phyloP scores from a whole-genome alignment of 2,888 invertebrate species.

The Phyllotreta striolata region DNA sequence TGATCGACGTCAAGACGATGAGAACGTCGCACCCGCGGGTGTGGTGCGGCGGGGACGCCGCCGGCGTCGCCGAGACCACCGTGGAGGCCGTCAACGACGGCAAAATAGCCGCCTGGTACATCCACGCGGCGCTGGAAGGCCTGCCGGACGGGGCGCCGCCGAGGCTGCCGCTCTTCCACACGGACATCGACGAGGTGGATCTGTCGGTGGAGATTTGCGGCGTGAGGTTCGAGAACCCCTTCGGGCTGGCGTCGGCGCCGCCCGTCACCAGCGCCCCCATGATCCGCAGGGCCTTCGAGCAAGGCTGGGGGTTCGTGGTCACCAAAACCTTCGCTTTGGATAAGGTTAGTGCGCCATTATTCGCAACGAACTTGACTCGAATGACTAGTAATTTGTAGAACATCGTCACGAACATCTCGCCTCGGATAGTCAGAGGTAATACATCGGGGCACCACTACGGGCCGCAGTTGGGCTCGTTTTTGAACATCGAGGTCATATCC shows the following conservation, averaged over 20 bases:
- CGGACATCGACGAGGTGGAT: constrained; percentile 93
- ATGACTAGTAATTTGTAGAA: constrained; percentile 68
- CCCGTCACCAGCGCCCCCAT: constrained; percentile 94
- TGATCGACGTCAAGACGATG: constrained; percentile 81
- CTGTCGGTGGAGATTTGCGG: constrained; percentile 93
- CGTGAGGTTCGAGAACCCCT: constrained; percentile 93
- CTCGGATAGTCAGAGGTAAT: constrained; percentile 92
- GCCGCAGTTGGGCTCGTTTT: constrained; percentile 95
- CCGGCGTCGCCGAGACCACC: constrained; percentile 94
- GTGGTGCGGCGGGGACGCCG: constrained; percentile 95
- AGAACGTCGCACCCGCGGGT: constrained; percentile 79
- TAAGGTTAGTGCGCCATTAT: constrained; percentile 73
- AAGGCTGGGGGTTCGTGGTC: constrained; percentile 97
- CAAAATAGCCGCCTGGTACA: constrained; percentile 95
- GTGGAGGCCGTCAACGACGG: constrained; percentile 99
- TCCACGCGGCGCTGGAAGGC: constrained; percentile 89
- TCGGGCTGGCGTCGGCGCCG: constrained; percentile 96
- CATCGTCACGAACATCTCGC: constrained; percentile 95
- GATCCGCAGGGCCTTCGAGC: constrained; percentile 93
- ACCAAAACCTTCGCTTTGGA: constrained; percentile 96
- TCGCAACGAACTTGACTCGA: background rate
- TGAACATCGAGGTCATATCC: constrained; percentile 98
- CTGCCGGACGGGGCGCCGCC: constrained; percentile 71
- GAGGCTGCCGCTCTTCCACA: constrained; percentile 88
- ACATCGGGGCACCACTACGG: constrained; percentile 92